Evolutionary conservation across 2,797 vertebrate species (phyloP).

Genomic region (Neomorphus geoffroyi): DNA sequence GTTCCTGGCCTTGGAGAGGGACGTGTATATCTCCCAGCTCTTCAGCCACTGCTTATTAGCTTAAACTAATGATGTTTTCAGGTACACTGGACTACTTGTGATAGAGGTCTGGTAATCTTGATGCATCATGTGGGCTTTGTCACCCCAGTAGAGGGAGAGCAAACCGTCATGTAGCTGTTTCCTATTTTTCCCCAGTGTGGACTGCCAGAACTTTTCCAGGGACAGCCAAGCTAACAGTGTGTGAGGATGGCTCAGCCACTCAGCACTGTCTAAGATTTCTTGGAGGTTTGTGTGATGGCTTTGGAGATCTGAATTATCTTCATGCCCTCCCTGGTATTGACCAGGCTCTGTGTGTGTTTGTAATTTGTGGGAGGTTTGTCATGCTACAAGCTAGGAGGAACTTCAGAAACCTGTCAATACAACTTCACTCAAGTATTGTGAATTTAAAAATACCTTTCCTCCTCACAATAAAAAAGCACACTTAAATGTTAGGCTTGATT

Average conservation of each 20-base stretch:
- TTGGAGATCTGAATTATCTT: not conserved
- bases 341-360: not conserved
- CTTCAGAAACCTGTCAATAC: not conserved
- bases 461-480: not conserved
- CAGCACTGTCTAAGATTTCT: not conserved
- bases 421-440: not conserved
- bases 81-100: not conserved
- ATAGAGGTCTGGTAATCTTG: not conserved
- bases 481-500: not conserved
- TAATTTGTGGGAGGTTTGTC: not conserved
- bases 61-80: rapidly evolving
- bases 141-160: not conserved
- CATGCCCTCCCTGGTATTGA: not conserved
- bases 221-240: not conserved
- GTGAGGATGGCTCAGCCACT: not conserved
- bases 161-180: not conserved
- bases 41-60: not conserved
- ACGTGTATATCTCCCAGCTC: not conserved
- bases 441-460: not conserved
- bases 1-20: not conserved
- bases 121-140: not conserved
- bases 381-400: not conserved
- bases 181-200: not conserved
- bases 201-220: not conserved
- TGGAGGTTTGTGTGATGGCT: not conserved